Evolutionary conservation across 2,888 invertebrate genomes (phyloP), one percentile per base, ranked within the genome.

Genomic region (Caenorhabditis auriculariae): DNA sequence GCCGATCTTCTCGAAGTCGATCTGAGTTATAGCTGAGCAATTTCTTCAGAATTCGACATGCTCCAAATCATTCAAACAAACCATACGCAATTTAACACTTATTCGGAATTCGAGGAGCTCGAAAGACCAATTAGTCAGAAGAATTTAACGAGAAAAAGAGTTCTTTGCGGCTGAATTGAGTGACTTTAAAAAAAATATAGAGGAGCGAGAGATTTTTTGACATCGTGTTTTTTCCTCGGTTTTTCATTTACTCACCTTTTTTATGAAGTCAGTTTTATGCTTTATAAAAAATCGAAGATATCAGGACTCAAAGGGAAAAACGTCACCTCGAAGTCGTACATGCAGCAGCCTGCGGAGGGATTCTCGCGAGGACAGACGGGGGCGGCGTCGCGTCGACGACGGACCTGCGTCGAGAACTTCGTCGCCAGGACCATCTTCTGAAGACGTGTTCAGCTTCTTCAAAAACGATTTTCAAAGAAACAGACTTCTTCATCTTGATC

Each of bases 1-100:
- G 26, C 93, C 93, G 82, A 95, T 93, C 80, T 89, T 88, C 74
- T 90, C 90, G 83, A 96, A 96, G 85, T 94, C 91, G 17, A 96
- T 91, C 15, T 88, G 88, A 41, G 95, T 86, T 7, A 4, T 17
- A 51, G 24, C 4, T 17, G 5, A 24, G n/a, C n/a, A n/a, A n/a
- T n/a, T n/a, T n/a, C n/a, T n/a, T n/a, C n/a, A n/a, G n/a, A n/a
- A 17, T 21, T 21, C 19, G 19, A 4, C 19, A n/a, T n/a, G n/a
- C n/a, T n/a, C n/a, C n/a, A n/a, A n/a, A n/a, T n/a, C n/a, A n/a
- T n/a, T n/a, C n/a, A n/a, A n/a, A n/a, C n/a, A n/a, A n/a, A n/a
- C n/a, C n/a, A n/a, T n/a, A n/a, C n/a, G n/a, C n/a, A n/a, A n/a
- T n/a, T n/a, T n/a, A n/a, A n/a, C n/a, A n/a, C n/a, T n/a, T n/a